Evolutionary conservation across 2,888 invertebrate genomes (phyloP), one percentile per base, ranked within the genome.

Genomic region (Hermaeophaga mercurialis): DNA sequence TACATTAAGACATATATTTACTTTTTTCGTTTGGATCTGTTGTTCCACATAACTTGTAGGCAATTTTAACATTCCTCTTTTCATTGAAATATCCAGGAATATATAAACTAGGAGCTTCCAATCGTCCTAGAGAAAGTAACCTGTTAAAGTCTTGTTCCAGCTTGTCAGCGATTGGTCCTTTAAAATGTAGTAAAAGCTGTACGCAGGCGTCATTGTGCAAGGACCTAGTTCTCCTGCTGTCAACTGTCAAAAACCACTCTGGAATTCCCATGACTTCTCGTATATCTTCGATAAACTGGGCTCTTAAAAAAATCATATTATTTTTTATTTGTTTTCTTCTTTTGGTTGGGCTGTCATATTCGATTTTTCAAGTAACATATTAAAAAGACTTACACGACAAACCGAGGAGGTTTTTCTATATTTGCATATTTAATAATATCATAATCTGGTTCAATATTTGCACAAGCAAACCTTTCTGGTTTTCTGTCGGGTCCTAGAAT

Each of bases 361-460:
- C n/a, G n/a, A n/a, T n/a, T n/a, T n/a, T n/a, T n/a, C n/a, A n/a
- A n/a, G n/a, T n/a, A n/a, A n/a, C n/a, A n/a, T n/a, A n/a, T n/a
- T n/a, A 34, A 33, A 24, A n/a, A n/a, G n/a, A 61, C 88, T 85
- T 80, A 94, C 93, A 91, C 82, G 12, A 93, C 91, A 77, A 95
- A 95, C 75, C 91, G 81, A 0, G 94, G 93, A 41, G 93, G 90
- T 75, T 89, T 91, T 75, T 89, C 87, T 22, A 95, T 85, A 66
- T 94, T 94, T 0, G 89, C 89, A 70, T 89, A 94, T 78, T 94
- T 94, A 46, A 94, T 87, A 59, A 94, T 91, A 75, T 95, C 91
- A 72, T 91, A 87, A 74, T 95, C 95, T 0, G 92, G 90, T 72
- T 90, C 89, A 60, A 96, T 91, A 75, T 94, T 95, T 48, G 94